Evolutionary conservation across 1,140 invertebrate species (phyloP).

Genomic region (Whitmania pigra): DNA sequence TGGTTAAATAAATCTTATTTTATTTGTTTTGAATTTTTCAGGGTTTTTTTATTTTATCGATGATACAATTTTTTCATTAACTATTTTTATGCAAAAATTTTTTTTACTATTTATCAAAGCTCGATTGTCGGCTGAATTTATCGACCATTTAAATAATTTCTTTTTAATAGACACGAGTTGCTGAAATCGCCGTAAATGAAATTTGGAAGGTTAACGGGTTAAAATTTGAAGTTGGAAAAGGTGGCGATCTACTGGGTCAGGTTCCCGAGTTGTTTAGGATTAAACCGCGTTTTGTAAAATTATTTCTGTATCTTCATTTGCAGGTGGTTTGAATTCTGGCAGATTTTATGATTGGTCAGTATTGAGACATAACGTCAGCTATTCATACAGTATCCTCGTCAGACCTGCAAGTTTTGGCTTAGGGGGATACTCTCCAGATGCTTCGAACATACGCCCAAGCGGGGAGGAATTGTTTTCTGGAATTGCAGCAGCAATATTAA

Average conservation of each 20-base stretch:
- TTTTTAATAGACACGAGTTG: background rate
- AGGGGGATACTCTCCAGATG: background rate
- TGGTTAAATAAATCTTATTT: background rate
- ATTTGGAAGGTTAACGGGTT: background rate
- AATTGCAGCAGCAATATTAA: background rate
- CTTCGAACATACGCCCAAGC: background rate
- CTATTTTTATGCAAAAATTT: too few species aligned
- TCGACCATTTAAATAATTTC: background rate
- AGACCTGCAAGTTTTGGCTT: background rate
- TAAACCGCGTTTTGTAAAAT: background rate
- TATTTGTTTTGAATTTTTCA: background rate
- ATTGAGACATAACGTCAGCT: constrained; percentile 1
- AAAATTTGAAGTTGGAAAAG: constrained; percentile 3
- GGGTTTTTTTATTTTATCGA: background rate
- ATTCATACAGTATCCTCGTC: constrained; percentile 1
- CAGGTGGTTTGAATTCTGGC: background rate
- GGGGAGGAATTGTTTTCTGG: background rate
- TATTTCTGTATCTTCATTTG: background rate
- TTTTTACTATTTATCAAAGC: too few species aligned
- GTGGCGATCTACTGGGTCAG: background rate
- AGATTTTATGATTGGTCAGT: background rate
- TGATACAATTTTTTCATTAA: background rate
- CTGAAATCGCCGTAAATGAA: background rate
- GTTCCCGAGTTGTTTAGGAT: background rate
- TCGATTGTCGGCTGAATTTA: background rate